phyloP scores from a whole-genome alignment of 2,888 invertebrate genomes.

The Iphiclides podalirius region DNA sequence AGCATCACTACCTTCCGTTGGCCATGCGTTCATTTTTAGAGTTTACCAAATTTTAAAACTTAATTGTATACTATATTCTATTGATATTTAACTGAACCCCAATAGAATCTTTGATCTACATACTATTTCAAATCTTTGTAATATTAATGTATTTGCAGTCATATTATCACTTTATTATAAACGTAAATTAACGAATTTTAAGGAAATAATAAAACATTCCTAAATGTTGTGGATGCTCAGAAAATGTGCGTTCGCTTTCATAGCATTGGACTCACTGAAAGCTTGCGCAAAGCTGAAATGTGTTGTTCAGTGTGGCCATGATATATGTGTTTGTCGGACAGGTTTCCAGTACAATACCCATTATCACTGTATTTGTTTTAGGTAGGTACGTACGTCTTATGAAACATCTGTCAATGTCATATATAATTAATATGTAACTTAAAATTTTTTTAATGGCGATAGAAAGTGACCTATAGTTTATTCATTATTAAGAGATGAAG shows the following conservation, averaged over 20 bases:
- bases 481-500: too few species aligned
- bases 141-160: background rate
- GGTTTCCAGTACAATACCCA: too few species aligned
- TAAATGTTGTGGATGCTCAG: too few species aligned
- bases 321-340: conserved; percentile 12
- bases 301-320: conserved; percentile 39
- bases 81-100: background rate
- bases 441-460: too few species aligned
- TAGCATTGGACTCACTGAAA: conserved; percentile 61
- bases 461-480: too few species aligned
- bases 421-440: too few species aligned
- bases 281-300: conserved; percentile 34
- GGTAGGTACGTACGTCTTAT: too few species aligned
- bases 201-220: too few species aligned
- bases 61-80: background rate
- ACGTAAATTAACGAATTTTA: too few species aligned
- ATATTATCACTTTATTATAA: background rate
- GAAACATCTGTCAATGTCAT: too few species aligned
- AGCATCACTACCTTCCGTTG: conserved; percentile 49
- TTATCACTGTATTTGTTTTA: too few species aligned
- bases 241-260: conserved; percentile 39
- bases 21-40: conserved; percentile 62
- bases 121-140: background rate
- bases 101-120: background rate
- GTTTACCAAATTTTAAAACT: conserved; percentile 1